Evolutionary conservation across 2,888 invertebrate genomes (phyloP), one percentile per base, ranked within the genome.

Genomic region (Deroplatys truncata): DNA sequence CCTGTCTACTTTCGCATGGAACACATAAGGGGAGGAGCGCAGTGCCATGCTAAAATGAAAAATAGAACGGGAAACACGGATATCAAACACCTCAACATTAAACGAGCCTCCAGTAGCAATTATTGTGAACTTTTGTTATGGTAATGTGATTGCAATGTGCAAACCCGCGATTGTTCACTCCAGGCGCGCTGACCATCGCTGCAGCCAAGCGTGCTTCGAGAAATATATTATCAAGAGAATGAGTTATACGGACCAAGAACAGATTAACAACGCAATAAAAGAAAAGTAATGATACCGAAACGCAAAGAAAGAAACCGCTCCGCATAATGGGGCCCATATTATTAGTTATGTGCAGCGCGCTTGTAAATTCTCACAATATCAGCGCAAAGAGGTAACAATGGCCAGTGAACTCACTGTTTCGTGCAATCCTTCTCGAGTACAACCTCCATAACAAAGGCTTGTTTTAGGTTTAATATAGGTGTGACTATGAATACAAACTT

Each of bases 111-210:
- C 87, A 83, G 56, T 35, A 83, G 82, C 82, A 82, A 87, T 83
- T 35, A 87, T 87, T 82, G 82, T 72, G 29, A 86, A 82, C 87
- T 87, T 43, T 87, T 87, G 87, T 87, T 87, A 87, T 87, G 87
- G 25, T n/a, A 87, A 87, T 87, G 84, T 28, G 29, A 84, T 84
- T 29, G 84, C 29, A 29, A 29, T 29, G 84, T 31, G 87, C 83
- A 86, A 28, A 56, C 86, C 43, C 35, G 25, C 83, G 20, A 72
- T 56, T 72, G 56, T 72, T 13, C 16, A 25, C 20, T 10, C 15
- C 84, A 25, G 29, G 29, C 20, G 29, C 35, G 31, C 31, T 29
- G 84, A 2, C 29, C 84, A 84, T 84, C 28, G 35, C 84, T 25
- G 72, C 31, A 87, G n/a, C 87, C 82, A 29, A 87, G n/a, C 87